These are phyloP conservation scores for Tachyglossus aculeatus DNA, from an alignment of 2,797 vertebrate species.

Conservation along the genomic window DNA sequence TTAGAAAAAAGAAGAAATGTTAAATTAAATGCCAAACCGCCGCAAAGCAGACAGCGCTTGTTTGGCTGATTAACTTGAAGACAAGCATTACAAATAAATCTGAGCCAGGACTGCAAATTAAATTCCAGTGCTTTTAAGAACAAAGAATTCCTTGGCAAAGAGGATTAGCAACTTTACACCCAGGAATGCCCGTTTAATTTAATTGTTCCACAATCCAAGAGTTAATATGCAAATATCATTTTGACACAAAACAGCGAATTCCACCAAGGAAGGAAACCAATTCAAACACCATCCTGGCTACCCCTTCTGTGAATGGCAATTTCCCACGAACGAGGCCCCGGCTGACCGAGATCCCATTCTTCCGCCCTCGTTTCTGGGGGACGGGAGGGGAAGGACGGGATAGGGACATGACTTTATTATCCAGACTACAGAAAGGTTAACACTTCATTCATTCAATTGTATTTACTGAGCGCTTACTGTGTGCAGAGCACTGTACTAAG, in stretches of 20 bases:
- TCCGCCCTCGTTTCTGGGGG: constrained; percentile 58
- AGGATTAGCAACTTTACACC: constrained; percentile 85
- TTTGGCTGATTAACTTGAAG: constrained; percentile 84
- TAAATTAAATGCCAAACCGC: constrained; percentile 81
- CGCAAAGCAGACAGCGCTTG: constrained; percentile 79
- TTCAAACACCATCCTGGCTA: constrained; percentile 63
- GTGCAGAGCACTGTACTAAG: no score
- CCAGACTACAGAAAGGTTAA: constrained; percentile 78
- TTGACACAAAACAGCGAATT: constrained; percentile 73
- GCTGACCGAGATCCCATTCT: background rate
- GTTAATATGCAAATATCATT: constrained; percentile 83
- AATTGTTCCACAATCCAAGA: constrained; percentile 79
- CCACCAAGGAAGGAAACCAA: constrained; percentile 74
- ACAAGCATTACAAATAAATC: constrained; percentile 84
- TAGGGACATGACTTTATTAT: no score
- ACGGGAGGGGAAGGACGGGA: no score
- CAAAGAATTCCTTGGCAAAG: constrained; percentile 81
- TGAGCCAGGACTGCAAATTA: constrained; percentile 81
- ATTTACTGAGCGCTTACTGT: no score
- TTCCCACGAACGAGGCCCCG: constrained; percentile 72
- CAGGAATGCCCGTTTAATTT: constrained; percentile 82
- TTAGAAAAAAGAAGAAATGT: constrained; percentile 68
- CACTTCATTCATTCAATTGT: no score
- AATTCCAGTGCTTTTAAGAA: constrained; percentile 82
- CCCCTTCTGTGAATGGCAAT: constrained; percentile 71